A percentile compares a stretch with the other conserved stretches of the same genome.
Evolutionary conservation across 2,797 vertebrate genomes (phyloP).

Genomic region (Rhinoraja longicauda): DNA sequence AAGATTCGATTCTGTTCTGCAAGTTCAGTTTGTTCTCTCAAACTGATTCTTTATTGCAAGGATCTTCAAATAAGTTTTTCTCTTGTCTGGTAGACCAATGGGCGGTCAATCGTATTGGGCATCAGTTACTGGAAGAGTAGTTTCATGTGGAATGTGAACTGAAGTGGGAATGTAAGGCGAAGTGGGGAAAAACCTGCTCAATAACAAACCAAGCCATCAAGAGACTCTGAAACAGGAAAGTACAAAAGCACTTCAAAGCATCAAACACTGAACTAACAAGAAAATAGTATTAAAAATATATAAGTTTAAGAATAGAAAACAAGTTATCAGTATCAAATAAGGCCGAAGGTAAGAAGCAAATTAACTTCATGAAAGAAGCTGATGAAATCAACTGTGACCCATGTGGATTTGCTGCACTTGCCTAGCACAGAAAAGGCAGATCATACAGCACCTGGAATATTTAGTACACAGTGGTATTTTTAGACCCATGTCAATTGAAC

Average conservation of each 20-base stretch:
- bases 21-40: neutral
- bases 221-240: neutral
- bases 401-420: neutral
- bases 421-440: neutral
- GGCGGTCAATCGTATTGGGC: constrained; percentile 42
- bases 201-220: too few relatives aligned
- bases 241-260: neutral
- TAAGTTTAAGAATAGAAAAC: neutral
- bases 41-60: neutral
- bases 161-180: constrained; percentile 38
- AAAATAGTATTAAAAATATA: neutral
- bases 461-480: neutral
- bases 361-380: neutral
- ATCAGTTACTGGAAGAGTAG: constrained; percentile 45
- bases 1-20: too few relatives aligned
- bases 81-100: neutral
- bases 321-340: neutral
- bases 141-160: constrained; percentile 45
- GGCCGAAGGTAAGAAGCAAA: neutral
- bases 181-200: neutral
- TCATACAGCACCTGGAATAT: neutral
- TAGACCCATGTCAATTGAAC: neutral
- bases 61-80: neutral
- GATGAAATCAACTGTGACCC: neutral
- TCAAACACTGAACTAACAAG: neutral